Evolutionary conservation across 2,888 invertebrate genomes (phyloP).

Genomic region (Drosophila tripunctata): DNA sequence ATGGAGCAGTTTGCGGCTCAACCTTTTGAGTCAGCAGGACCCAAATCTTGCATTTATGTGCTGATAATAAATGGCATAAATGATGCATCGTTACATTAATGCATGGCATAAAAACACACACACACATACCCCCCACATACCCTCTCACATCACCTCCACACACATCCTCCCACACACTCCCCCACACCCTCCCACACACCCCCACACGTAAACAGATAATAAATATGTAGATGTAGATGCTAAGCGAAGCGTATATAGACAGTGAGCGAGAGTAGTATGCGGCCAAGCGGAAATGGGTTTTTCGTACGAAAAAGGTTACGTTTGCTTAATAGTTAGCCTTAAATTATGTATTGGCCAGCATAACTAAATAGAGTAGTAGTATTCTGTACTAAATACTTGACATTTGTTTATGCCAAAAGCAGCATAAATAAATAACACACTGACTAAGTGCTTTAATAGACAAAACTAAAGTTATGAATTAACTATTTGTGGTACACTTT

Average conservation of each 20-base stretch:
- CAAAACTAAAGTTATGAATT: not conserved
- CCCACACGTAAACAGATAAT: constrained; percentile 51
- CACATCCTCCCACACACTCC: constrained; percentile 2
- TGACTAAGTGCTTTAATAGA: constrained; percentile 1
- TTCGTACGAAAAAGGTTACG: constrained; percentile 2
- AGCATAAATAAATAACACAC: constrained; percentile 1
- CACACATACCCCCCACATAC: constrained; percentile 6
- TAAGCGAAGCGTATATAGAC: constrained; percentile 51
- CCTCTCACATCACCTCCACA: constrained; percentile 8
- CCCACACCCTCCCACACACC: constrained; percentile 10
- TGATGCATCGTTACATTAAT: constrained; percentile 79
- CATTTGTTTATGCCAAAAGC: constrained; percentile 30
- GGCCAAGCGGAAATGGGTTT: constrained; percentile 33
- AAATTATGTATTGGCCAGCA: constrained; percentile 23
- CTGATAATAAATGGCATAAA: constrained; percentile 79
- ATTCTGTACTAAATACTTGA: constrained; percentile 1
- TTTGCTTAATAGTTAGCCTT: not conserved
- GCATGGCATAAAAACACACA: constrained; percentile 64
- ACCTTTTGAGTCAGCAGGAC: constrained; percentile 45
- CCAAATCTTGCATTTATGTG: constrained; percentile 74
- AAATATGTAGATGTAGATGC: constrained; percentile 59
- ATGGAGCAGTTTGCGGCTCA: too few species aligned
- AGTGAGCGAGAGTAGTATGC: constrained; percentile 38
- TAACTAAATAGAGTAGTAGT: constrained; percentile 11
- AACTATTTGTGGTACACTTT: not conserved